These are phyloP conservation scores for human DNA, from an alignment of 2,113 vertebrate genomes.

Conservation along the genomic window GRCh38 chr1:247812501-247813000, in stretches of 20 bases:
- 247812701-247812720: not conserved
- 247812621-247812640: not conserved
- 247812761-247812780: not conserved
- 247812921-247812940: too few relatives aligned
- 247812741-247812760: not conserved
- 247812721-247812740: not conserved
- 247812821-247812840: not conserved
- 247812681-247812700: not conserved
- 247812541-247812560: not conserved
- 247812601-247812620: not conserved
- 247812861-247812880: not conserved
- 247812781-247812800: not conserved
- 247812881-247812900: too few relatives aligned
- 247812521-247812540: not conserved
- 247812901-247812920: too few relatives aligned
- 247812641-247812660: not conserved
- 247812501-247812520: not conserved
- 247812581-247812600: not conserved
- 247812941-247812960: too few relatives aligned
- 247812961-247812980: too few relatives aligned
- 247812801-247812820: not conserved
- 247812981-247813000: too few relatives aligned
- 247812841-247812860: not conserved
- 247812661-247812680: not conserved
- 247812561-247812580: not conserved